Percentiles rank a stretch among this genome's conserved stretches.
Conservation (phyloP, 2,113 vertebrate genomes). For the Callaeas wilsoni region DNA sequence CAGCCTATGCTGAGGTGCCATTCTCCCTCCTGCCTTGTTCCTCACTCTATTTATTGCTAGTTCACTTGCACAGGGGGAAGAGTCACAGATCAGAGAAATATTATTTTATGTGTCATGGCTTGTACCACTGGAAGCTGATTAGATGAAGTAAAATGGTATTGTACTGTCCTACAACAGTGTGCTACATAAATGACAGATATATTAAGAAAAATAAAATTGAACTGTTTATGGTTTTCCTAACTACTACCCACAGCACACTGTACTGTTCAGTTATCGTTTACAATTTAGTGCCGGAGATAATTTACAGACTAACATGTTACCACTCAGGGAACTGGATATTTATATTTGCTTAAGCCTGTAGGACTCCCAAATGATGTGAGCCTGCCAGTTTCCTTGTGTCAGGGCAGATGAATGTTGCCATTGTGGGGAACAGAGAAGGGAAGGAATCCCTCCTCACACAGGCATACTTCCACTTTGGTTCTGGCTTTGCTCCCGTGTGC, state of each 20-base stretch:
- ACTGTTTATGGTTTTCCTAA: not conserved
- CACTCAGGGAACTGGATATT: not conserved
- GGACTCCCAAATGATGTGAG: not conserved
- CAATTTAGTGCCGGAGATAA: not conserved
- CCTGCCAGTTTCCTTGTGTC: not conserved
- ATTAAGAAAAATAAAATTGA: not conserved
- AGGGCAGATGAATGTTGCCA: accelerated
- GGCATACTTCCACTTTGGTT: not conserved
- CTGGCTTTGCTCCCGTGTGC: not conserved
- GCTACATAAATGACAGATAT: not conserved
- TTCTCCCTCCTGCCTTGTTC: not conserved
- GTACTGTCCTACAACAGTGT: not conserved
- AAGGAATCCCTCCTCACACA: not conserved
- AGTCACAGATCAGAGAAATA: not conserved
- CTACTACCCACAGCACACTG: not conserved
- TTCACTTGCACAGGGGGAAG: not conserved
- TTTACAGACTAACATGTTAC: not conserved
- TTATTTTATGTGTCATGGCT: not conserved
- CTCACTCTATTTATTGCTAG: not conserved
- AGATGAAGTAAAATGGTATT: not conserved
- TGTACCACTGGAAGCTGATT: not conserved
- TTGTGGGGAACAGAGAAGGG: accelerated
- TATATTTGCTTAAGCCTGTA: not conserved
- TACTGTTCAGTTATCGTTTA: not conserved
- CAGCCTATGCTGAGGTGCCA: not conserved